Evolutionary conservation across 1,140 invertebrate species (phyloP).

Genomic region (Temnothorax nylanderi): DNA sequence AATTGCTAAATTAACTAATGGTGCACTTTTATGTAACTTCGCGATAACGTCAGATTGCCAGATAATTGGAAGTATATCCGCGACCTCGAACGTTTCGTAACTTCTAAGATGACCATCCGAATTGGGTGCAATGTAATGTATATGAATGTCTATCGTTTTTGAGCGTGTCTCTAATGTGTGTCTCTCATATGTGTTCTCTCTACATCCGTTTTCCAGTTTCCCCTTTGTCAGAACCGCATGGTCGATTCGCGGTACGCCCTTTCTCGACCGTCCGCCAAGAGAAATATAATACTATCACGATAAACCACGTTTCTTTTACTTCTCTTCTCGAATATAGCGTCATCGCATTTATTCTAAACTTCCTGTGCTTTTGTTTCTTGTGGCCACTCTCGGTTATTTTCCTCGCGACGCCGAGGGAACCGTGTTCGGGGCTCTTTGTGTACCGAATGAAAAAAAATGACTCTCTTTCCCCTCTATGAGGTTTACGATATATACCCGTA

Average conservation of each 20-base stretch:
- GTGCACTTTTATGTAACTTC: neutral
- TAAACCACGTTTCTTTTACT: constrained; percentile 57
- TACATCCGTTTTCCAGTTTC: neutral
- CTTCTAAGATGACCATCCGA: neutral
- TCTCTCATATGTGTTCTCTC: neutral
- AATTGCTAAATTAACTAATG: neutral
- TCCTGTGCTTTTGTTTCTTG: neutral
- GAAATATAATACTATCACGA: constrained; percentile 52
- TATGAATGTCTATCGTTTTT: neutral
- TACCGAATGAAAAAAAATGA: constrained; percentile 19
- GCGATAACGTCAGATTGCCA: neutral
- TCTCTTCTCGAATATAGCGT: constrained; percentile 6
- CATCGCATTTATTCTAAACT: constrained; percentile 4
- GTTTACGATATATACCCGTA: neutral
- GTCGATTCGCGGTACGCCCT: constrained; percentile 28
- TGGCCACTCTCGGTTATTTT: neutral
- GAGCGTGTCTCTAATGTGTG: neutral
- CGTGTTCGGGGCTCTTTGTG: neutral
- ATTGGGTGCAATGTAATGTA: neutral
- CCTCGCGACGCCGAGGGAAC: neutral
- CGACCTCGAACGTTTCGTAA: neutral
- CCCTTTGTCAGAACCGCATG: constrained; percentile 18
- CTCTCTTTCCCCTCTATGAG: neutral
- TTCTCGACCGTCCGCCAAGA: constrained; percentile 40
- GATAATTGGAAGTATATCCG: neutral